A percentile compares a stretch with the other conserved stretches of the same genome.
Conservation (phyloP, 2,888 invertebrate species). For the Eurois occulta region DNA sequence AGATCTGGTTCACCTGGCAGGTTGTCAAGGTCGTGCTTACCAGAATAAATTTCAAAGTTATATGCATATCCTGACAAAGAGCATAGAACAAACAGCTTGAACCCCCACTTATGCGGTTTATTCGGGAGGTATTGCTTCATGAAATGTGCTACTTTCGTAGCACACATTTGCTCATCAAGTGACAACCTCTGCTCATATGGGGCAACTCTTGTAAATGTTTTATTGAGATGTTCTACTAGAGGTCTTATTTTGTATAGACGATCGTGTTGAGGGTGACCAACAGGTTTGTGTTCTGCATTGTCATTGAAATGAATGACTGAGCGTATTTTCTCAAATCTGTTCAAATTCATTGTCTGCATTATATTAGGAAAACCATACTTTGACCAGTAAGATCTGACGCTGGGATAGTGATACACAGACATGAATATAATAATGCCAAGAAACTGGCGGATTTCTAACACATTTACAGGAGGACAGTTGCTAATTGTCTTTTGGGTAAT, state of each 20-base stretch:
- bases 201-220: neutral
- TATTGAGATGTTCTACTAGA: conserved; percentile 3
- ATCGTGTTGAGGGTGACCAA: conserved; percentile 1
- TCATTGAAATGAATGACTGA: conserved; percentile 31
- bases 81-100: neutral
- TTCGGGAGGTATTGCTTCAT: conserved; percentile 6
- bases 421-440: conserved; percentile 28
- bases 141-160: neutral
- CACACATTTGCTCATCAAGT: conserved; percentile 8
- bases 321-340: conserved; percentile 59
- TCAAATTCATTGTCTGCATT: conserved; percentile 56
- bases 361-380: conserved; percentile 57
- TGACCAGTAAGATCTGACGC: conserved; percentile 62
- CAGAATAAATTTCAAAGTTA: neutral
- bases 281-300: neutral
- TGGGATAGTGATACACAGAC: conserved; percentile 63
- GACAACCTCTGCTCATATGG: conserved; percentile 4
- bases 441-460: conserved; percentile 3
- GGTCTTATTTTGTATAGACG: conserved; percentile 11
- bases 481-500: no score
- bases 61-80: neutral
- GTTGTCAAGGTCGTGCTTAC: neutral
- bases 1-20: neutral
- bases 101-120: conserved; percentile 2
- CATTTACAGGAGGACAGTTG: conserved; percentile 1